Evolutionary conservation across 2,888 invertebrate genomes (phyloP), one percentile per base, ranked within the genome.

Genomic region (Stictocephala bisonia): DNA sequence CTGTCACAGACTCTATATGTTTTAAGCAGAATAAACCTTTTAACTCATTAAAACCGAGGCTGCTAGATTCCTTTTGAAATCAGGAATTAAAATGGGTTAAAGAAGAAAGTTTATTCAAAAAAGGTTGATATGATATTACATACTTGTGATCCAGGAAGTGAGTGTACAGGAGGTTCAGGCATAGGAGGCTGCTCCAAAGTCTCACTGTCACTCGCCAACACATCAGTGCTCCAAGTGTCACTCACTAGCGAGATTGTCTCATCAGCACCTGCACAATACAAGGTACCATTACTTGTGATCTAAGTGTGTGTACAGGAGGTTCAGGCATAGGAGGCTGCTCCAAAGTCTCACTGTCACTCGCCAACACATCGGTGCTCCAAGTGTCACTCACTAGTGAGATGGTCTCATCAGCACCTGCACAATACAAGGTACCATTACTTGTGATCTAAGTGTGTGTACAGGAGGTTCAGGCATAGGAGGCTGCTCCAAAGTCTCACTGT

Each of bases 181-280:
- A 64, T 68, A 2, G 75, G 74, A 24, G 88, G 88, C 77, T 92
- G 92, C 78, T 96, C 97, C 50, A 96, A 89, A 18, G 94, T 94
- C 85, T 99, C 99, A 11, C 96, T 96, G 84, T 99, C 99, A 71
- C 96, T 97, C 0, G 97, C 97, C 71, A 98, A 85, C 56, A 99
- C 99, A 84, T 99, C 99, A 0, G 99, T 99, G 79, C 97, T 97
- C 99, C 99, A 99, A 0, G 97, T 97, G 84, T 99, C 99, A 56
- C 97, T 97, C 79, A 99, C 97, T 81, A 98, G 91, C 40, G 97
- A 98, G 79, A 97, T 93, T 0, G 97, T 97, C 85, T 99, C 99
- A 84, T 98, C 98, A 1, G 94, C 94, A 84, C 89, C 89, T 78
- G 89, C 83, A 85, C 26, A 60, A 13, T 26, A n/a, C n/a, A n/a